Base-by-base conservation (phyloP, 2,113 vertebrate species). In the Smithornis capensis region DNA sequence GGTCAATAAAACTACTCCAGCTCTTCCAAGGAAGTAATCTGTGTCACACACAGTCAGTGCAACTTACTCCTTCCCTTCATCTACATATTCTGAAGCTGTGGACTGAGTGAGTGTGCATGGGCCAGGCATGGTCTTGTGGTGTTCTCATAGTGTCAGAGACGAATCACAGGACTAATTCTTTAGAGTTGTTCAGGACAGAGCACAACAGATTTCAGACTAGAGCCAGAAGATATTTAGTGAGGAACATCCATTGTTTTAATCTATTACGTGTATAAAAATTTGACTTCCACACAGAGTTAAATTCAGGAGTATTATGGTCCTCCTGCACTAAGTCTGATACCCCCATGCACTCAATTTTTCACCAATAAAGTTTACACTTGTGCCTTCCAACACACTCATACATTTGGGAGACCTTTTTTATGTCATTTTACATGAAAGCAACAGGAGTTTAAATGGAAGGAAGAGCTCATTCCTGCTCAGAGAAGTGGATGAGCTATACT, bases 261-360 rank as follows among this genome's bases (percentile, higher is more conserved):
- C 25, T 18, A 1, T 28, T 24, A 21, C 4, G 4, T 3, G 0
- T 35, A 8, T 4, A 23, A 2, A 11, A 22, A 21, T n/a, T 62
- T 57, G 28, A 68, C 25, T 73, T 76, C 12, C 52, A 82, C 9
- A 6, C 11, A 27, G 14, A 57, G 35, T 23, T 60, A 67, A 57
- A 65, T 33, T 8, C 23, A 33, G 57, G 40, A 31, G 29, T 21
- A 9, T 11, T 62, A 44, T 4, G 8, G 25, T 75, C 29, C 35
- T 64, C 44, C 56, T 23, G 13, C 23, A 27, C 5, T 28, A 37
- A 49, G n/a, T 24, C 9, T 63, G 23, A 76, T 14, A 47, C 1
- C 5, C 6, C 24, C n/a, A 42, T 1, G 6, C 9, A 75, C 9
- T 2, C 47, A 75, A 2, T 12, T 64, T 71, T 64, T 42, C 38